Percentiles rank a stretch among this genome's conserved stretches.
phyloP scores from a whole-genome alignment of 2,113 vertebrate genomes.

The Pelmatolapia mariae region DNA sequence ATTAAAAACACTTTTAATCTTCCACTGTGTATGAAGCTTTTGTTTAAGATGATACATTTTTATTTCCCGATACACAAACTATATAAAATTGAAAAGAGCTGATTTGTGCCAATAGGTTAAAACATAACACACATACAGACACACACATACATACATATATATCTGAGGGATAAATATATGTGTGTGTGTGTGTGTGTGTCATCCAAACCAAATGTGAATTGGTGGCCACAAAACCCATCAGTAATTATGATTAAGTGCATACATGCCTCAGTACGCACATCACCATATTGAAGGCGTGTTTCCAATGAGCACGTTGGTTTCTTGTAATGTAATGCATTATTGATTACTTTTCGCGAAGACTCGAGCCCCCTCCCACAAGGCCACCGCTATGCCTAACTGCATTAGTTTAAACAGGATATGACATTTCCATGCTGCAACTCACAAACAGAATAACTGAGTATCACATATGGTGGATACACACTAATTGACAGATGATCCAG shows the following conservation, averaged over 20 bases:
- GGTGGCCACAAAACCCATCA: neutral
- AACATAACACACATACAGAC: neutral
- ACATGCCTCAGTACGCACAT: neutral
- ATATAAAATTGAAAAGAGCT: neutral
- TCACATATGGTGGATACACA: conserved; percentile 9
- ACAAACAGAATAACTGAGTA: conserved; percentile 40
- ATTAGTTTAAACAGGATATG: conserved; percentile 6
- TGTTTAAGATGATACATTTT: neutral
- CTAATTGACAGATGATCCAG: conserved; percentile 37
- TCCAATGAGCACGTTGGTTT: neutral
- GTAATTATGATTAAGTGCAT: neutral
- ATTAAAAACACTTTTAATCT: neutral
- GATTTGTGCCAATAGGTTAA: neutral
- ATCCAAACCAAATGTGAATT: neutral
- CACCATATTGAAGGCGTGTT: neutral
- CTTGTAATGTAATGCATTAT: neutral
- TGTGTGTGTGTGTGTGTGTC: neutral
- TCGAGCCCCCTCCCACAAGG: neutral
- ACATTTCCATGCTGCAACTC: conserved; percentile 13
- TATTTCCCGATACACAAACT: neutral
- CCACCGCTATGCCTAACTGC: neutral
- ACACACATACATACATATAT: neutral
- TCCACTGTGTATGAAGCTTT: neutral
- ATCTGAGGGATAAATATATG: neutral
- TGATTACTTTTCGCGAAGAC: neutral